Evolutionary conservation across 2,797 vertebrate genomes (phyloP), one percentile per base, ranked within the genome.

Genomic region (Acestrorhynchus altus): DNA sequence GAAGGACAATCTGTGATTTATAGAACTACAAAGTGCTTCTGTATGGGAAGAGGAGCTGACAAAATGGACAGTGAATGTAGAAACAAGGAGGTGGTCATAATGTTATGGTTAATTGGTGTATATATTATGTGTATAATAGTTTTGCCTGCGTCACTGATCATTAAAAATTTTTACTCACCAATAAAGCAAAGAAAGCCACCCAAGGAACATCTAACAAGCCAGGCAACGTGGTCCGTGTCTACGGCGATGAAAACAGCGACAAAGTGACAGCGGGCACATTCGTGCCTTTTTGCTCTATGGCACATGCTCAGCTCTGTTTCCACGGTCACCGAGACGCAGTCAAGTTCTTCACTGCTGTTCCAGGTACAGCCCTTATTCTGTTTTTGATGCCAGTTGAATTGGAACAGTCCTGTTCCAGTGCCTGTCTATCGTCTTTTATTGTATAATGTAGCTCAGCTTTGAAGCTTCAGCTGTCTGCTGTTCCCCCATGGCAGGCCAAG

Each of bases 291-390:
- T 99, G 98, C 83, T 98, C 96, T 31, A 99, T 99, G 98, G 96
- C 96, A 46, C 96, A 99, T 0, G 98, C 98, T 0, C 98, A 99
- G 87, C 96, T 99, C 72, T 98, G 96, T 88, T 99, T 99, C 92
- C 98, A 99, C 0, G 98, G 98, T 12, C 98, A 99, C 91, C 88
- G 98, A 7, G 97, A 99, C 47, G 98, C 98, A 1, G 98, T 99
- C 13, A 98, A 99, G 80, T 99, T 99, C 92, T 99, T 99, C 86
- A 94, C 96, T 0, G 95, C 98, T 10, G 96, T 98, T 75, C 98
- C 98, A 90, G 98, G 98, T 98, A 79, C 6, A 84, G 22, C 9
- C 24, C 13, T 16, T 35, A 39, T 1, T 20, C 20, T n/a, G 22
- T 9, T 9, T 22, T 54, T 54, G 10, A 10, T 9, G 24, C 8